phyloP scores from a whole-genome alignment of 2,888 invertebrate genomes.

The Automeris io region DNA sequence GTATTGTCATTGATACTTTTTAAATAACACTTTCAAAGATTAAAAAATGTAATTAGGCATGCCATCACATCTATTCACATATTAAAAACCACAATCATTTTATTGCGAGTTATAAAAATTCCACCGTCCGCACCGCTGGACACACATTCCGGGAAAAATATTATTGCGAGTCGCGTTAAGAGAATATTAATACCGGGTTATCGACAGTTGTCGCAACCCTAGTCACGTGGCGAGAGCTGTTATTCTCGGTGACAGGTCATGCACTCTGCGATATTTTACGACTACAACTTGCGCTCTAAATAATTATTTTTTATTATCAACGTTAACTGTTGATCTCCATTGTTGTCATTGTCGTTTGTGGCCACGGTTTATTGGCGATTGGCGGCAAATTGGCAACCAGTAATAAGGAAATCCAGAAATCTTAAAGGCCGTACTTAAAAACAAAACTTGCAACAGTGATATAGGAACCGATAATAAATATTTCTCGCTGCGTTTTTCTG shows the following conservation, averaged over 20 bases:
- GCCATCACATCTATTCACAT: conserved; percentile 6
- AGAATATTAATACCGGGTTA: conserved; percentile 17
- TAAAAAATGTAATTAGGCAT: neutral
- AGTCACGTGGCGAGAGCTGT: conserved; percentile 26
- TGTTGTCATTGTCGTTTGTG: no score
- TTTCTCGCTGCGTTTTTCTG: no score
- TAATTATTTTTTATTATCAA: no score
- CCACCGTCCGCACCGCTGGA: conserved; percentile 27
- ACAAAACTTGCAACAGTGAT: no score
- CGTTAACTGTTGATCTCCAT: no score
- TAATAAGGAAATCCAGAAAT: no score
- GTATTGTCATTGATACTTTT: neutral
- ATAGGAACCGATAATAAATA: no score
- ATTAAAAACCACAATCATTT: conserved; percentile 7
- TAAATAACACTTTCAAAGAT: neutral
- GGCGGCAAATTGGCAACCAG: no score
- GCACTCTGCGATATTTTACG: no score
- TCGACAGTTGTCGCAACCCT: conserved; percentile 37
- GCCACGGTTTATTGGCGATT: no score
- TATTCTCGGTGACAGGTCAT: conserved; percentile 25
- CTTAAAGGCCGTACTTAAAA: no score
- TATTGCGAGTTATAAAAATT: conserved; percentile 22
- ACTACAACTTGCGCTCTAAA: no score
- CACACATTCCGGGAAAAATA: conserved; percentile 31
- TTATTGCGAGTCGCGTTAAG: conserved; percentile 25